These are phyloP conservation scores for Metalampra italica DNA, from an alignment of 2,888 invertebrate species.

Conservation along the genomic window DNA sequence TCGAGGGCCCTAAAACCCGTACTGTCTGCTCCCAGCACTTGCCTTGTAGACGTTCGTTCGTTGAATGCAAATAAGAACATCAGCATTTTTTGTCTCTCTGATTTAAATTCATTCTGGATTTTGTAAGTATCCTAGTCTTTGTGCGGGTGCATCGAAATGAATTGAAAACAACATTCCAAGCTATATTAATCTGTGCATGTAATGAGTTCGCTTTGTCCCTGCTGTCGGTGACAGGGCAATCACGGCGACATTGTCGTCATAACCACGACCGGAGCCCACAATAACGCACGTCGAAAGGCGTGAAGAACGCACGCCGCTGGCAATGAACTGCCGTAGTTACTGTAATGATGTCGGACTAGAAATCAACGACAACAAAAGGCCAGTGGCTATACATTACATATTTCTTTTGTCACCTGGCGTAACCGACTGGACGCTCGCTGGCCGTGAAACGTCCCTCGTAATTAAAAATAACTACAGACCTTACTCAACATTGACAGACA, in stretches of 20 bases:
- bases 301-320: slow-evolving; percentile 3
- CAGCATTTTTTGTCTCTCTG: slow-evolving; percentile 36
- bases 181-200: slow-evolving; percentile 31
- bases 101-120: background rate
- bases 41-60: slow-evolving; percentile 18
- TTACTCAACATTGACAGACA: slow-evolving; percentile 8
- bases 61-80: slow-evolving; percentile 62
- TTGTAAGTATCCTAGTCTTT: background rate
- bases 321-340: slow-evolving; percentile 1
- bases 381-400: slow-evolving; percentile 4
- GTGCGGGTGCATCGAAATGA: slow-evolving; percentile 3
- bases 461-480: slow-evolving; percentile 14
- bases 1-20: slow-evolving; percentile 63
- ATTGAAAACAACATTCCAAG: background rate
- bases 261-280: slow-evolving; percentile 3
- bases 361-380: slow-evolving; percentile 2
- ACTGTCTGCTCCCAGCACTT: slow-evolving; percentile 34
- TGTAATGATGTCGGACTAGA: slow-evolving; percentile 1
- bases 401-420: slow-evolving; percentile 14
- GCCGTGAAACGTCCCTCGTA: slow-evolving; percentile 11
- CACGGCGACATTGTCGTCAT: slow-evolving; percentile 11
- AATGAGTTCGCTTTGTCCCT: slow-evolving; percentile 31
- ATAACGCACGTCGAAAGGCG: slow-evolving; percentile 12
- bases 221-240: slow-evolving; percentile 24
- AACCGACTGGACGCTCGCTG: slow-evolving; percentile 12